phyloP scores from a whole-genome alignment of 2,888 invertebrate genomes.

The Allygus modestus region DNA sequence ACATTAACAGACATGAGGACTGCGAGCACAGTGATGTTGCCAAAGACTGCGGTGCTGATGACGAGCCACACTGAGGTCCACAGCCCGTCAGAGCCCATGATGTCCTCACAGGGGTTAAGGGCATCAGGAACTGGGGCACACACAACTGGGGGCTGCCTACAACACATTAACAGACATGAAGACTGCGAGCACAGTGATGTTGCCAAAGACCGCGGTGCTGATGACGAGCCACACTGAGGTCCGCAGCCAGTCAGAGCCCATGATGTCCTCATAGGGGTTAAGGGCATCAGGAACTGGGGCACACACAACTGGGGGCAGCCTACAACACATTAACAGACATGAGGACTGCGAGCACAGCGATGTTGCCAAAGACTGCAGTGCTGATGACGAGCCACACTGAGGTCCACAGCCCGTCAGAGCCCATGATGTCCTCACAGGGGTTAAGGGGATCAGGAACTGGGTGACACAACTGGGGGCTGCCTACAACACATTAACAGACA shows the following conservation, averaged over 20 bases:
- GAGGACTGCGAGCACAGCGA: constrained; percentile 75
- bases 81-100: constrained; percentile 89
- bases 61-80: constrained; percentile 93
- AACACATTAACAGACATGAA: constrained; percentile 76
- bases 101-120: constrained; percentile 93
- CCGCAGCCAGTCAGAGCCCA: constrained; percentile 88
- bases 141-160: constrained; percentile 74
- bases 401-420: constrained; percentile 85
- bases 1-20: constrained; percentile 78
- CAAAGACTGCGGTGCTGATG: constrained; percentile 87
- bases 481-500: constrained; percentile 75
- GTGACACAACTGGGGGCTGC: constrained; percentile 78
- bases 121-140: constrained; percentile 88
- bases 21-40: constrained; percentile 81
- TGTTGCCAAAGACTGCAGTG: constrained; percentile 89
- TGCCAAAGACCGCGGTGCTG: constrained; percentile 88
- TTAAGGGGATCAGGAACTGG: constrained; percentile 90
- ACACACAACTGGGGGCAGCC: constrained; percentile 78
- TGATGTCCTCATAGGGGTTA: constrained; percentile 94
- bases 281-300: constrained; percentile 87
- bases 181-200: constrained; percentile 89
- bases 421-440: constrained; percentile 94
- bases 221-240: constrained; percentile 93
- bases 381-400: constrained; percentile 93
- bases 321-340: constrained; percentile 60